These are phyloP conservation scores for Heliconius ismenius DNA, from an alignment of 2,888 invertebrate species.

Conservation along the genomic window DNA sequence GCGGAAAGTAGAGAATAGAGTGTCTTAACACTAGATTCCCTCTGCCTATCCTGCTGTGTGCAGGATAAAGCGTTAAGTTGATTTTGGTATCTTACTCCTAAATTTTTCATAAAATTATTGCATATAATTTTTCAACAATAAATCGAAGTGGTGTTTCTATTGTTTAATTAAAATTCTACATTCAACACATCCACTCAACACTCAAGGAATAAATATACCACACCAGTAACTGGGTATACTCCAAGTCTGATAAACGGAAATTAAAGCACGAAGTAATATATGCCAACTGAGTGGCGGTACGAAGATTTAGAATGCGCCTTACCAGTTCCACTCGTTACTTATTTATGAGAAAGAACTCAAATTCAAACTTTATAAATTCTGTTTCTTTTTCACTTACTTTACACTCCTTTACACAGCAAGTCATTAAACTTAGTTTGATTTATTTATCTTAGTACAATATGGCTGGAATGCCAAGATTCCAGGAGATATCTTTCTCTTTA, in stretches of 20 bases:
- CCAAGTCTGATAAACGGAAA: neutral
- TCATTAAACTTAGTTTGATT: slow-evolving; percentile 12
- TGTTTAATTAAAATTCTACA: too few relatives aligned
- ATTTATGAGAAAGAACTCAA: slow-evolving; percentile 7
- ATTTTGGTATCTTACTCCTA: too few relatives aligned
- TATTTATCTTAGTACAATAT: slow-evolving; percentile 8
- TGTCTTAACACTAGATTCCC: too few relatives aligned
- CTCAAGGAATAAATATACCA: too few relatives aligned
- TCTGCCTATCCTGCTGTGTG: too few relatives aligned
- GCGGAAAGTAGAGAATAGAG: too few relatives aligned
- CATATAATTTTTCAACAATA: too few relatives aligned
- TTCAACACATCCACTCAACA: too few relatives aligned
- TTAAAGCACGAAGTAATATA: neutral
- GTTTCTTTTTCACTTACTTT: slow-evolving; percentile 9
- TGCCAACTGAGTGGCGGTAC: neutral
- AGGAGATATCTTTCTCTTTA: neutral
- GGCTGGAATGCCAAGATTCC: neutral
- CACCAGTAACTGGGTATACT: neutral
- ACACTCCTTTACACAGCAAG: neutral
- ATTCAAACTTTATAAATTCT: neutral
- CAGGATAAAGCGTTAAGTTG: too few relatives aligned
- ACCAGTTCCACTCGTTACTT: neutral
- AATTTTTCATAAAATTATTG: too few relatives aligned
- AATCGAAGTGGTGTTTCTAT: too few relatives aligned
- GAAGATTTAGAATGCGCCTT: neutral